phyloP scores from a whole-genome alignment of 2,113 vertebrate species.

The Zosterops pallidus region DNA sequence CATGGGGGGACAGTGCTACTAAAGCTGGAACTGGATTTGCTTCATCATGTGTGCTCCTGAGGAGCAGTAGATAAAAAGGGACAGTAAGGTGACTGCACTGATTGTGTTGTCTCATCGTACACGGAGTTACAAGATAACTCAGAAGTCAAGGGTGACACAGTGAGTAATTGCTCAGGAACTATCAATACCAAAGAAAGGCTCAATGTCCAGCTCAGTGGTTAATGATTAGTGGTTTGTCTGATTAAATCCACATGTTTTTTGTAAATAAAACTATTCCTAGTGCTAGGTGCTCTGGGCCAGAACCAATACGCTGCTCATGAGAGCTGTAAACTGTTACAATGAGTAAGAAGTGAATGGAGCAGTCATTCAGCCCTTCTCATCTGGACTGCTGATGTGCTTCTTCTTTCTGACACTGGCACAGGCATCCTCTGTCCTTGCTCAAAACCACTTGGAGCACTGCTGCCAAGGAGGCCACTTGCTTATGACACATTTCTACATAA shows the following conservation, averaged over 20 bases:
- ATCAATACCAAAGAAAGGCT: neutral
- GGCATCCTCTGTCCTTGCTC: neutral
- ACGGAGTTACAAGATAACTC: neutral
- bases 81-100: neutral
- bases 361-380: neutral
- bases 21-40: neutral
- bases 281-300: neutral
- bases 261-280: neutral
- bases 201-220: conserved; percentile 53
- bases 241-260: conserved; percentile 18
- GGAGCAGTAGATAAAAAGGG: neutral
- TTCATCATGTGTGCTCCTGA: neutral
- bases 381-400: neutral
- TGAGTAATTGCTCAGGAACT: neutral
- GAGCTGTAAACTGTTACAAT: neutral
- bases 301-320: neutral
- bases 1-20: neutral
- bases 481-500: neutral
- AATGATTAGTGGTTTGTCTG: conserved; percentile 59
- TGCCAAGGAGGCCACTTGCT: neutral
- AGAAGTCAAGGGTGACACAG: conserved; percentile 9
- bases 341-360: neutral
- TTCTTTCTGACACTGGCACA: neutral
- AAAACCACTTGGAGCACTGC: neutral
- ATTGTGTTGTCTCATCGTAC: neutral